phyloP scores from a whole-genome alignment of 2,888 invertebrate species.

The Drosophila siamana region DNA sequence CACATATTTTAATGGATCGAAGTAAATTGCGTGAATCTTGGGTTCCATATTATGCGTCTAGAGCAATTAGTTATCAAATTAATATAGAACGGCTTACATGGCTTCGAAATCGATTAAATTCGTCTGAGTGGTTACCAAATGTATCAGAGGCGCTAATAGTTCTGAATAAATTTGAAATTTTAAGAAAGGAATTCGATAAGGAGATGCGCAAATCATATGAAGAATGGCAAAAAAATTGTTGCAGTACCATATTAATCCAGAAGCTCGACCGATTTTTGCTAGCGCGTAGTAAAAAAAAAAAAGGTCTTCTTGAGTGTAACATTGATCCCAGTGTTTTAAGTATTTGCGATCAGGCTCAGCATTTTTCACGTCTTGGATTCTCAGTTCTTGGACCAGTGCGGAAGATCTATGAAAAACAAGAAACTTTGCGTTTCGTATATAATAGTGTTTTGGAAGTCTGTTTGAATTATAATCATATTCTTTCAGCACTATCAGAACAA shows the following conservation, averaged over 20 bases:
- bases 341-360: conserved; percentile 90
- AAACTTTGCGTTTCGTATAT: conserved; percentile 88
- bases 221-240: conserved; percentile 87
- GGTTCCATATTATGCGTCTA: conserved; percentile 90
- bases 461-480: conserved; percentile 85
- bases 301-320: conserved; percentile 91
- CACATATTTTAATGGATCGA: conserved; percentile 89
- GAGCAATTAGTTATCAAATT: conserved; percentile 89
- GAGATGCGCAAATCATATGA: conserved; percentile 86
- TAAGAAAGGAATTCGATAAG: conserved; percentile 76
- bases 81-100: conserved; percentile 88
- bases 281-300: conserved; percentile 87
- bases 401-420: conserved; percentile 88
- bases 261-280: conserved; percentile 90
- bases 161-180: conserved; percentile 87
- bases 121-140: conserved; percentile 92
- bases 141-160: conserved; percentile 87
- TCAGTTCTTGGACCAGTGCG: conserved; percentile 90
- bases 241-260: conserved; percentile 87
- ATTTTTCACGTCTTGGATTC: conserved; percentile 90
- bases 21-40: conserved; percentile 88
- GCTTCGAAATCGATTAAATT: conserved; percentile 88
- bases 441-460: conserved; percentile 90
- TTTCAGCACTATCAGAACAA: conserved; percentile 90
- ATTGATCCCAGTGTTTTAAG: conserved; percentile 90